A percentile compares a stretch with the other conserved stretches of the same genome.
These are phyloP conservation scores for Copidosoma floridanum DNA, from an alignment of 1,140 invertebrate genomes.

Conservation along the genomic window DNA sequence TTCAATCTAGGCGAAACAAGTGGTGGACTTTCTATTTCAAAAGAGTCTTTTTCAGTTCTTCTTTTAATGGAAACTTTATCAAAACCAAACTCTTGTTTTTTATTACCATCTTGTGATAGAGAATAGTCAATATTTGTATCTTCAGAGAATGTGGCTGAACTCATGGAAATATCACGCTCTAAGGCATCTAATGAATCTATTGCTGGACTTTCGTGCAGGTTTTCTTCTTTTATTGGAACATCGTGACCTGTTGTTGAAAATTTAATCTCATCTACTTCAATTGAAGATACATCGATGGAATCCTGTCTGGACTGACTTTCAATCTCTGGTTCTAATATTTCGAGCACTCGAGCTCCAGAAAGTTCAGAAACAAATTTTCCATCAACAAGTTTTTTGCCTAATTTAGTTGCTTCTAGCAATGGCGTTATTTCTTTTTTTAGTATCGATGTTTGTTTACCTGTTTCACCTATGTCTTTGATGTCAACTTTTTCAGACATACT, in stretches of 20 bases:
- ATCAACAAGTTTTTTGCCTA: background rate
- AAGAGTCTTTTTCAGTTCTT: conserved; percentile 38
- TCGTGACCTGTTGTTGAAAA: conserved; percentile 7
- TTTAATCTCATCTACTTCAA: conserved; percentile 45
- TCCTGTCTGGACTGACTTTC: conserved; percentile 40
- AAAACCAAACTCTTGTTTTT: background rate
- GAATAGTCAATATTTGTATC: conserved; percentile 42
- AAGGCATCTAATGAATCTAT: conserved; percentile 45
- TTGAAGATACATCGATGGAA: conserved; percentile 47
- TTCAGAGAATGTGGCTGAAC: conserved; percentile 42
- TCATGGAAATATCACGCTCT: conserved; percentile 42
- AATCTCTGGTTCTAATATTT: conserved; percentile 44
- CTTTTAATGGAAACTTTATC: conserved; percentile 3
- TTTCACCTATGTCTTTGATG: conserved; percentile 37
- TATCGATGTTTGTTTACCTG: background rate
- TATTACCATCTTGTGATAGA: conserved; percentile 33
- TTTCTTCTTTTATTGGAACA: conserved; percentile 21
- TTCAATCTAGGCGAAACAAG: conserved; percentile 42
- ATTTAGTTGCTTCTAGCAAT: background rate
- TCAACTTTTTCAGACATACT: conserved; percentile 50
- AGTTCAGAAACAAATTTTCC: conserved; percentile 36
- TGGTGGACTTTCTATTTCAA: conserved; percentile 51
- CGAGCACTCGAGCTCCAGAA: conserved; percentile 46
- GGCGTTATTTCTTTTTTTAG: background rate
- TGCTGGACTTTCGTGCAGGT: conserved; percentile 44